phyloP scores from a whole-genome alignment of 2,888 invertebrate genomes.

The Keiferia lycopersicella region DNA sequence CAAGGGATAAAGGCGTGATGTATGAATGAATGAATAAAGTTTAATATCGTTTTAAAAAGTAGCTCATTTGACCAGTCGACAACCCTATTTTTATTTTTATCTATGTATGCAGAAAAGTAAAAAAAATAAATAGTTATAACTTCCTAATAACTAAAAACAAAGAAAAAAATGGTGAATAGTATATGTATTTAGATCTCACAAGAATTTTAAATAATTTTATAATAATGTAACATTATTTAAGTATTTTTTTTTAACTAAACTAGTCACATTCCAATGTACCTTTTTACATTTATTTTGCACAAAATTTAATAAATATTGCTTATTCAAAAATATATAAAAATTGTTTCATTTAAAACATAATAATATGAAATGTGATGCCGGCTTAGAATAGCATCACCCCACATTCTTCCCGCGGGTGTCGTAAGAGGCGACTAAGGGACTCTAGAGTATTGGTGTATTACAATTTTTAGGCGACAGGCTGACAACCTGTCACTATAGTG shows the following conservation, averaged over 20 bases:
- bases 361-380: not conserved
- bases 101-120: not conserved
- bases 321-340: not conserved
- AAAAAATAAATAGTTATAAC: not conserved
- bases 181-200: constrained; percentile 3
- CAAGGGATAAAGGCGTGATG: too few relatives aligned
- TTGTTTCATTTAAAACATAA: not conserved
- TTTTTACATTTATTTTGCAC: not conserved
- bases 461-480: too few relatives aligned
- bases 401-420: too few relatives aligned
- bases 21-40: too few relatives aligned
- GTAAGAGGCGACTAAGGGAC: too few relatives aligned
- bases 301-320: not conserved
- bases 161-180: not conserved
- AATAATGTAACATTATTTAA: constrained; percentile 8
- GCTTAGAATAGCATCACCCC: too few relatives aligned
- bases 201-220: not conserved
- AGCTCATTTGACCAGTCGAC: too few relatives aligned
- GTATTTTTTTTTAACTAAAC: constrained; percentile 35
- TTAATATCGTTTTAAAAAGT: too few relatives aligned
- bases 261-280: constrained; percentile 62
- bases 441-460: too few relatives aligned
- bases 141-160: not conserved
- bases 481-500: too few relatives aligned
- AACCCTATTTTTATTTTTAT: too few relatives aligned